These are phyloP conservation scores for Apocrypta bakeri DNA, from an alignment of 1,140 invertebrate species.

Conservation along the genomic window DNA sequence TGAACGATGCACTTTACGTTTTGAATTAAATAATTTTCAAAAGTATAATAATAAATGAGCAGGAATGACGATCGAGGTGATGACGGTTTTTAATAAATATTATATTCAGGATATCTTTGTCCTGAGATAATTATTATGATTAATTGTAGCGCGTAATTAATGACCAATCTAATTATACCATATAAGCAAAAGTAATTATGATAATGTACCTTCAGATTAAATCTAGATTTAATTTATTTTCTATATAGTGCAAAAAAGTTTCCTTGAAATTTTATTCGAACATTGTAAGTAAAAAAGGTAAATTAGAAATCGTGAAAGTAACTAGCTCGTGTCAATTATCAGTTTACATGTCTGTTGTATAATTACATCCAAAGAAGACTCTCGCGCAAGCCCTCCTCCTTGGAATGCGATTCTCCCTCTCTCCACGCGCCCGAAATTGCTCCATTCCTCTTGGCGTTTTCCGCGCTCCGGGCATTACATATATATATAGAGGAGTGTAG, in stretches of 20 bases:
- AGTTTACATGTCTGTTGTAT: conserved; percentile 27
- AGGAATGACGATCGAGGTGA: background rate
- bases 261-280: too few relatives aligned
- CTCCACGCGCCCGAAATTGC: background rate
- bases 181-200: conserved; percentile 4
- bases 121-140: conserved; percentile 13
- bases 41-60: too few relatives aligned
- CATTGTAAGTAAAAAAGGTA: background rate
- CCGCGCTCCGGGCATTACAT: background rate
- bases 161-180: conserved; percentile 8
- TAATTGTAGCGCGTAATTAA: conserved; percentile 16
- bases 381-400: background rate
- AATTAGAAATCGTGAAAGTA: conserved; percentile 5
- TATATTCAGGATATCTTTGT: background rate
- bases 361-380: background rate
- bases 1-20: too few relatives aligned
- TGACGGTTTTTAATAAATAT: background rate
- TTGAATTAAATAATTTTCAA: too few relatives aligned
- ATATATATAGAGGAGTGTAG: background rate
- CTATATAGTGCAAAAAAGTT: background rate
- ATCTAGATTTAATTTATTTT: background rate
- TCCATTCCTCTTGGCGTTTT: conserved; percentile 16
- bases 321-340: conserved; percentile 20
- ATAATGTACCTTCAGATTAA: background rate
- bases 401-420: conserved; percentile 16